Evolutionary conservation across 1,140 invertebrate species (phyloP), one percentile per base, ranked within the genome.

Genomic region (Drosophila nannoptera): DNA sequence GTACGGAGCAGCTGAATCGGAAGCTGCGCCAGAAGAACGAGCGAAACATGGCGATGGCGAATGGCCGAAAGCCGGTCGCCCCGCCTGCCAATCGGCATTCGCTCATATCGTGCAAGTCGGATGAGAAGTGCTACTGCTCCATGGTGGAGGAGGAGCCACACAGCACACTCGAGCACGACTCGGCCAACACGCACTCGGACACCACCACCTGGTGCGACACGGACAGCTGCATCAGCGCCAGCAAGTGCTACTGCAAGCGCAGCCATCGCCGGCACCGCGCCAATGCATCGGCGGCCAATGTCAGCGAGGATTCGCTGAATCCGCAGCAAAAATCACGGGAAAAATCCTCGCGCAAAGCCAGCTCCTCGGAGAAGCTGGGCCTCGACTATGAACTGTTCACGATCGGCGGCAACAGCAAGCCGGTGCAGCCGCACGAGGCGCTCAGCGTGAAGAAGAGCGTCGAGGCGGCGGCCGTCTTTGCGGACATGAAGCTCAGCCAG

Each of bases 371-470:
- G 81, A 94, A 94, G 77, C 88, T 94, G 7, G 93, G 93, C 1
- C 59, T 86, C 36, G 94, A 95, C 89, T 95, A 94, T 81, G 94
- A 95, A 67, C 90, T 93, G 52, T 93, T 95, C 64, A 89, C 77
- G 22, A 87, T 89, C 6, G 71, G 89, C 22, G 88, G 90, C 3
- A 90, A 90, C 8, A 87, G 90, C 5, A 89, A 90, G 69, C 67
- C 86, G 36, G 58, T 89, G 6, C 77, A 89, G 40, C 90, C 93
- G 31, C 93, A 93, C 43, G 94, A 96, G 77, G 94, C 95, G 0
- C 90, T 96, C 0, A 95, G 95, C 31, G 94, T 96, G 7, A 96
- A 97, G 88, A 96, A 97, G 87, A 94, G 94, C 8, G 95, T 95
- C 0, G 96, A 97, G 89, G 96, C 96, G 69, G 95, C 95, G 0